Conservation (phyloP, 2,888 invertebrate species). For the Eristalinus sepulchralis region DNA sequence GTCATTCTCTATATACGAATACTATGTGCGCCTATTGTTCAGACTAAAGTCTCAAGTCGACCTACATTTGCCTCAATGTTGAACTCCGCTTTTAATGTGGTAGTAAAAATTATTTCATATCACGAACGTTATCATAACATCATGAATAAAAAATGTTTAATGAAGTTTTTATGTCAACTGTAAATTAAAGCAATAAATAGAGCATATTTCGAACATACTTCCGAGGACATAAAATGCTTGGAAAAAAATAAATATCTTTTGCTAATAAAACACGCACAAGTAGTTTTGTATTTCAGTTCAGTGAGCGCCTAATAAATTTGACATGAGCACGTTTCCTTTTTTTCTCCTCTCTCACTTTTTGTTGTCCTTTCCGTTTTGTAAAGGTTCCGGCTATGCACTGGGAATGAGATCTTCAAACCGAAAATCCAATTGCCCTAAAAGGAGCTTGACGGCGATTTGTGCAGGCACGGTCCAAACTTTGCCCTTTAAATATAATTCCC, state of each 20-base stretch:
- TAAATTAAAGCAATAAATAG: conserved; percentile 29
- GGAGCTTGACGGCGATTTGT: neutral
- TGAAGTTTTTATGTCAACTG: conserved; percentile 25
- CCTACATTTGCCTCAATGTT: conserved; percentile 6
- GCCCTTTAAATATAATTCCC: too few species aligned
- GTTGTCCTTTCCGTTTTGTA: neutral
- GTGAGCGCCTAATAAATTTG: conserved; percentile 2
- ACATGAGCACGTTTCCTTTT: neutral
- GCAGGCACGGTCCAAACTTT: too few species aligned
- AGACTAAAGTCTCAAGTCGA: conserved; percentile 11
- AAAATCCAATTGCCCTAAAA: neutral
- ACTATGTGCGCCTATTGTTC: neutral
- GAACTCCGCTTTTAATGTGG: conserved; percentile 21
- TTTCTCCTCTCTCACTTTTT: neutral
- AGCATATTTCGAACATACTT: conserved; percentile 31
- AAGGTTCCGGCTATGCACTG: neutral
- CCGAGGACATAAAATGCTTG: conserved; percentile 9
- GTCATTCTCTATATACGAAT: neutral
- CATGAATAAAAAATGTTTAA: conserved; percentile 37
- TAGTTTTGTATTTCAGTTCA: conserved; percentile 7
- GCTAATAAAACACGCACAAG: conserved; percentile 29
- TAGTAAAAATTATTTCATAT: conserved; percentile 20
- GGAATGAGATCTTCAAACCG: neutral
- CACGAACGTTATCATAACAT: conserved; percentile 24
- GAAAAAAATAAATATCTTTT: conserved; percentile 2